Conservation (phyloP, 2,888 invertebrate species). For the Perizoma flavofasciatum region DNA sequence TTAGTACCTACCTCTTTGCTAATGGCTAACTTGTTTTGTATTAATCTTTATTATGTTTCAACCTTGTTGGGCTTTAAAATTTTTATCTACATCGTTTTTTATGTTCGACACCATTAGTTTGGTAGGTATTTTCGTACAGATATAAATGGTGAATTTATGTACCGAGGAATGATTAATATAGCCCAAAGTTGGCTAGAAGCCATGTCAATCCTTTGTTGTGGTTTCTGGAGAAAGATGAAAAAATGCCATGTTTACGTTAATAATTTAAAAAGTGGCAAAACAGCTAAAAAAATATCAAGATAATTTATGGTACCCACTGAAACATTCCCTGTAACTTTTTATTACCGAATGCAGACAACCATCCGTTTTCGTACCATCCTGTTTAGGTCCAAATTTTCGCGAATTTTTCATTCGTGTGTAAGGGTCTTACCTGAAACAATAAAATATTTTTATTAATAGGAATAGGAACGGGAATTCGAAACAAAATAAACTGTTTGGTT, state of each 20-base stretch:
- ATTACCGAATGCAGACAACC: not conserved
- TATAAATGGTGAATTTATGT: constrained; percentile 60
- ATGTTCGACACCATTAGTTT: constrained; percentile 46
- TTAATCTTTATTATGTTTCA: constrained; percentile 27
- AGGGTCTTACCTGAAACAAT: constrained; percentile 65
- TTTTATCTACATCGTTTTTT: constrained; percentile 28
- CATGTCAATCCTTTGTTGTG: constrained; percentile 63
- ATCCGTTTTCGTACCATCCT: too few species aligned
- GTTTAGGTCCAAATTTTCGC: too few species aligned
- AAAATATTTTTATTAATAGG: constrained; percentile 18
- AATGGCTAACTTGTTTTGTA: constrained; percentile 41
- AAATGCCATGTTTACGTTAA: constrained; percentile 42
- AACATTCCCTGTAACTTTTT: not conserved
- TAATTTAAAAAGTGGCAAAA: constrained; percentile 42
- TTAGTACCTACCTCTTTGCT: constrained; percentile 29
- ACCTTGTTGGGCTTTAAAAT: constrained; percentile 33
- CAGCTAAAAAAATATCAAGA: constrained; percentile 31
- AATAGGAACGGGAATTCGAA: too few species aligned
- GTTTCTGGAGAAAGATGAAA: constrained; percentile 52
- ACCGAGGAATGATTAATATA: constrained; percentile 68
- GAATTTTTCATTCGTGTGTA: not conserved
- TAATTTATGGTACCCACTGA: not conserved
- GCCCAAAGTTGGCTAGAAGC: constrained; percentile 63
- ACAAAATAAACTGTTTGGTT: too few species aligned
- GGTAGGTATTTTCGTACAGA: constrained; percentile 44